A percentile compares a stretch with the other conserved stretches of the same genome.
Evolutionary conservation across 2,113 vertebrate species (phyloP).

Genomic region (Macrotis lagotis): DNA sequence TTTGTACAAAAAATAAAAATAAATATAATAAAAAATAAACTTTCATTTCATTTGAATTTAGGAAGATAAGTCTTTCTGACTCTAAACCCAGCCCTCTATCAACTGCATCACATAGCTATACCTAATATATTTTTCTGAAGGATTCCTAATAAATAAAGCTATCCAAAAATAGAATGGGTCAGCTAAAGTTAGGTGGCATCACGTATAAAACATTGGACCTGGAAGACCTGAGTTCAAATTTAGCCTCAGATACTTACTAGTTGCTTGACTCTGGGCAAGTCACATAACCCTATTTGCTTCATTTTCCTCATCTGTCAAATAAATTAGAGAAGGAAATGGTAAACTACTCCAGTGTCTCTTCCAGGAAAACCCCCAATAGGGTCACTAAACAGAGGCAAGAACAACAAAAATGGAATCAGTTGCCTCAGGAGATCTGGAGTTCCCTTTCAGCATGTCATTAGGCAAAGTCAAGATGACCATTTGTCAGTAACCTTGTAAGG

Average conservation of each 20-base stretch:
- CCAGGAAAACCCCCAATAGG: not conserved
- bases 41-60: not conserved
- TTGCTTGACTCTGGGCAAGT: not conserved
- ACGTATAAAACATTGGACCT: no score
- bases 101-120: not conserved
- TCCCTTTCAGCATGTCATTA: not conserved
- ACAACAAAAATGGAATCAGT: not conserved
- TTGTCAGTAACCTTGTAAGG: not conserved
- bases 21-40: no score
- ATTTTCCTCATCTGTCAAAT: not conserved
- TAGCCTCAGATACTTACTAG: no score
- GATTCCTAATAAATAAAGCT: not conserved
- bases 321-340: not conserved
- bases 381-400: not conserved
- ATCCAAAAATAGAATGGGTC: not conserved
- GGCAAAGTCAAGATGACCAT: not conserved
- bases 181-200: no score
- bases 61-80: not conserved
- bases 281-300: not conserved
- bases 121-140: not conserved
- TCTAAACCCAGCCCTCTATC: not conserved
- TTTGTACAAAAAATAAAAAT: no score
- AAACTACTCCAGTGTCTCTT: not conserved
- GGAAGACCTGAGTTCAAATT: no score
- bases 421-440: not conserved